Conservation (phyloP, 2,113 vertebrate genomes). For the Eulemur rufifrons region DNA sequence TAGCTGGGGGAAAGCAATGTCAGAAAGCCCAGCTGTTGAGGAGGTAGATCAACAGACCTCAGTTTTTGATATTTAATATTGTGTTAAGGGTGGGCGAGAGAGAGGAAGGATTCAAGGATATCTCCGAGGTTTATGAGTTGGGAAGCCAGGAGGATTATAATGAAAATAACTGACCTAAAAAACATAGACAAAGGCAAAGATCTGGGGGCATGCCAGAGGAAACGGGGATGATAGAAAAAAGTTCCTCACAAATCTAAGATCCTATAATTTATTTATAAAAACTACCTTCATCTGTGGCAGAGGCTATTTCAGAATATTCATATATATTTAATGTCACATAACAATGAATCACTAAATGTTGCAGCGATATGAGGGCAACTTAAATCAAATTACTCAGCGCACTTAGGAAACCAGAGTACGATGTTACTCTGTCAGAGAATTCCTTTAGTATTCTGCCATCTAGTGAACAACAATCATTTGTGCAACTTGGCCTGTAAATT, state of each 20-base stretch:
- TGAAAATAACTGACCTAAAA: background rate
- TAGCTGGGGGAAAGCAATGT: accelerated
- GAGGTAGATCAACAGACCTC: background rate
- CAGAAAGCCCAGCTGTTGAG: background rate
- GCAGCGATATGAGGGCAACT: background rate
- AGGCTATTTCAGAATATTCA: background rate
- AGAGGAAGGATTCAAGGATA: background rate
- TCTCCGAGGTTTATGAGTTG: background rate
- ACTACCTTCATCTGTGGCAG: background rate
- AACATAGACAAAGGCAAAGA: background rate
- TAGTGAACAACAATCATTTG: conserved; percentile 62
- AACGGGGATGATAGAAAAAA: background rate
- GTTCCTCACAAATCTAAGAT: background rate
- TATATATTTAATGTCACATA: background rate
- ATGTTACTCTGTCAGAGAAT: background rate
- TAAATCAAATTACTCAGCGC: background rate
- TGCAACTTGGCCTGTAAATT: background rate
- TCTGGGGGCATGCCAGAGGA: background rate
- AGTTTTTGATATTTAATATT: background rate
- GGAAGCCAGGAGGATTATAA: background rate
- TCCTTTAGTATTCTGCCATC: conserved; percentile 79
- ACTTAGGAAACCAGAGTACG: background rate
- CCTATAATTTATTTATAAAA: background rate
- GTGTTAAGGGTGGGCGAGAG: background rate
- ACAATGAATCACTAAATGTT: conserved; percentile 25